Percentiles rank a stretch among this genome's conserved stretches.
phyloP scores from a whole-genome alignment of 2,113 vertebrate species.

The Tetrax tetrax region DNA sequence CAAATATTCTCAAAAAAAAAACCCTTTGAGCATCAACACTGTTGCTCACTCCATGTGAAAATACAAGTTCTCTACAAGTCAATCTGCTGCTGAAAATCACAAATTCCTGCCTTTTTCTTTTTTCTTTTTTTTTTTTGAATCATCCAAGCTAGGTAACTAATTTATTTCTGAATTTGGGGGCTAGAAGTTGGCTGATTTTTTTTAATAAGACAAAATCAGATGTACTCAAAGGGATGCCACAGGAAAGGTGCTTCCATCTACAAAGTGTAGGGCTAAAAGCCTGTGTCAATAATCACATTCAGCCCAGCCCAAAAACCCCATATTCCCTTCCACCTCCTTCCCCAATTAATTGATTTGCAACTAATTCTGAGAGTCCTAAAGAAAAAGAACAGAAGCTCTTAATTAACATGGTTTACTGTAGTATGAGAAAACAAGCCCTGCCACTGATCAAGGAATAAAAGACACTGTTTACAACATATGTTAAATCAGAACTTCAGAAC shows the following conservation, averaged over 20 bases:
- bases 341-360: not conserved
- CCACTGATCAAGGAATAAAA: not conserved
- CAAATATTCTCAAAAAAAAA: not conserved
- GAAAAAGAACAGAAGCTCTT: not conserved
- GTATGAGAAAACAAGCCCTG: not conserved
- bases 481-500: not conserved
- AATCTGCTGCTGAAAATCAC: not conserved
- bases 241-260: not conserved
- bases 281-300: not conserved
- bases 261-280: not conserved
- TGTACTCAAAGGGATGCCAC: not conserved
- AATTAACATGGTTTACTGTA: not conserved
- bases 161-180: not conserved
- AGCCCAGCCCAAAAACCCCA: not conserved
- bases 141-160: not conserved
- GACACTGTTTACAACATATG: not conserved
- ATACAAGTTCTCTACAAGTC: not conserved
- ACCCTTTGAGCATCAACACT: not conserved
- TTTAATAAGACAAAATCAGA: not conserved
- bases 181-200: not conserved
- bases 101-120: not conserved
- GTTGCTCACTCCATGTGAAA: not conserved
- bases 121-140: not conserved
- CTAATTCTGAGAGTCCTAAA: not conserved
- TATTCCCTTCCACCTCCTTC: not conserved